Base-by-base conservation (phyloP, 2,888 invertebrate genomes). In the Drosophila trichaetosa region DNA sequence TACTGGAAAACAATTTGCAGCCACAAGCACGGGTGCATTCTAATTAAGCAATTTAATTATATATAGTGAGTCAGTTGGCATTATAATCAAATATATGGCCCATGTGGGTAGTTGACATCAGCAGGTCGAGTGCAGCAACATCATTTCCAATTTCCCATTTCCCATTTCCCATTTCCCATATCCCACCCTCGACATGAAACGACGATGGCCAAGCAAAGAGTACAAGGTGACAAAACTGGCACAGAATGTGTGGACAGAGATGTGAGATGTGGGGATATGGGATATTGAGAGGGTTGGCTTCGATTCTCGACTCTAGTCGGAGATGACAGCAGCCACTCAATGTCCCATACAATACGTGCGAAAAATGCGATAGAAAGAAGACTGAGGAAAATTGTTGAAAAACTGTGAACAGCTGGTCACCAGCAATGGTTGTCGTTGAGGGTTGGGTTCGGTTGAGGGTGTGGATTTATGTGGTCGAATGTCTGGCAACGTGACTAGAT, bases 331-430 rank as follows among this genome's bases (percentile, higher is more conserved):
- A 80, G 75, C 76, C 83, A 82, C 83, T 83, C 81, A 79, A 66
- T 69, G 76, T 69, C 29, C 49, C 71, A 73, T 69, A 82, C 80
- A 89, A 80, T 76, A 89, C 87, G 85, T 86, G 89, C 85, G 84
- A 89, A 84, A 87, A 89, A 76, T 80, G 83, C 65, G 69, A 65
- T 61, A 68, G 66, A 83, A 31, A 31, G 29, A 83, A 87, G 74
- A 76, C 31, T 53, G 64, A 58, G 81, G 83, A 80, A 82, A 80
- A 80, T 66, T 57, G 67, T 46, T 42, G 69, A 48, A 76, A 76
- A 77, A 77, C 79, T 84, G 80, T 75, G 85, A 82, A 86, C 89
- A 86, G 89, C 89, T 86, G 85, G 87, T 78, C 83, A 78, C 80
- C 84, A 76, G 76, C 85, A 84, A 80, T 84, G 83, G 84, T 79